A percentile compares a stretch with the other conserved stretches of the same genome.
Conservation (phyloP, 2,888 invertebrate species). For the Lepeophtheirus nordmannii region DNA sequence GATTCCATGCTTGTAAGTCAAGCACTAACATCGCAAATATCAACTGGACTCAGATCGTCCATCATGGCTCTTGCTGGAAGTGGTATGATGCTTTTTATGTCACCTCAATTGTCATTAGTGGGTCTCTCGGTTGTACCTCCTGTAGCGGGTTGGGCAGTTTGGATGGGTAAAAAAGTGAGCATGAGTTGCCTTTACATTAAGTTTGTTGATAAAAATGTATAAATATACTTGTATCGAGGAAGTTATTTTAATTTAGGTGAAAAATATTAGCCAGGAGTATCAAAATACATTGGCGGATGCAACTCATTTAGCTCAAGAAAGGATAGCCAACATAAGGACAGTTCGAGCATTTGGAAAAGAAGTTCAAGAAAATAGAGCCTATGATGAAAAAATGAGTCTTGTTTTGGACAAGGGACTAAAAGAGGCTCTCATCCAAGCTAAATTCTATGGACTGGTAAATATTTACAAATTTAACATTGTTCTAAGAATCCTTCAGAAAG, state of each 20-base stretch:
- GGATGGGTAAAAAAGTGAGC: conserved; percentile 67
- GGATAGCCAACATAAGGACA: conserved; percentile 75
- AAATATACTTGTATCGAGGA: background rate
- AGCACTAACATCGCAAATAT: conserved; percentile 79
- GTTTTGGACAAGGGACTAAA: conserved; percentile 63
- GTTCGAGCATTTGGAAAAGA: conserved; percentile 86
- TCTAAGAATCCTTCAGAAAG: conserved; percentile 23
- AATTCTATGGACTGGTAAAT: conserved; percentile 72
- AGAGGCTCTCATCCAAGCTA: conserved; percentile 68
- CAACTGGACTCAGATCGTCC: conserved; percentile 74
- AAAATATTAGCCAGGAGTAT: conserved; percentile 49
- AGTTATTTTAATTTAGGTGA: background rate
- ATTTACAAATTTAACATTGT: conserved; percentile 7
- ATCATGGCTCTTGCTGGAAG: conserved; percentile 75
- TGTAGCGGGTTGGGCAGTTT: conserved; percentile 61
- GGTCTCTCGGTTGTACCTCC: conserved; percentile 74
- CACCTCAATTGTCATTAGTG: conserved; percentile 67
- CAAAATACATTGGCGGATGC: conserved; percentile 44
- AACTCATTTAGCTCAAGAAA: conserved; percentile 69
- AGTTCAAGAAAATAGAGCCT: conserved; percentile 52
- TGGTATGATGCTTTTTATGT: conserved; percentile 56
- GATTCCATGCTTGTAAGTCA: conserved; percentile 82
- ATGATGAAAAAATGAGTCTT: conserved; percentile 49
- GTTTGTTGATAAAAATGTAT: background rate
- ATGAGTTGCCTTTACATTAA: conserved; percentile 33